Percentiles rank a stretch among this genome's conserved stretches.
Conservation (phyloP, 1,140 invertebrate genomes). For the Prorops nasuta region DNA sequence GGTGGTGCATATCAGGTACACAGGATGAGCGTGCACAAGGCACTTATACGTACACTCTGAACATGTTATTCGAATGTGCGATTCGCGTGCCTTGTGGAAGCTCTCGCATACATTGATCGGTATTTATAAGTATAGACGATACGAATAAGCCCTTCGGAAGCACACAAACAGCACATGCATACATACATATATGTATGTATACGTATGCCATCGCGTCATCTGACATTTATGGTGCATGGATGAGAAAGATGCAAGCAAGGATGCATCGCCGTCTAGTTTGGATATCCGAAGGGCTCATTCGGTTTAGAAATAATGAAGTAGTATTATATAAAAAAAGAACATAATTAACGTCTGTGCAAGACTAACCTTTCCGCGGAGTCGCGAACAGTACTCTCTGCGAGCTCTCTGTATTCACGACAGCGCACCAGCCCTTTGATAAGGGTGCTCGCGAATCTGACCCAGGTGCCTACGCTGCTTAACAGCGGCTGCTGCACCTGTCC, state of each 20-base stretch:
- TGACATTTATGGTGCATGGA: no score
- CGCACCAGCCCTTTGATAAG: constrained; percentile 87
- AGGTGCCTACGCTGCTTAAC: constrained; percentile 75
- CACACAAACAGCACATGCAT: no score
- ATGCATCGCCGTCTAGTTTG: not conserved
- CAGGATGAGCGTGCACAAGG: constrained; percentile 24
- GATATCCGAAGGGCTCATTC: not conserved
- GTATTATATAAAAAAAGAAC: constrained; percentile 30
- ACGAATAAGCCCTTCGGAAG: not conserved
- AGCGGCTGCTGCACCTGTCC: constrained; percentile 71
- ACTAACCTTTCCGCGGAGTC: constrained; percentile 54
- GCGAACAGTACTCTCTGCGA: constrained; percentile 34
- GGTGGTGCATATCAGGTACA: constrained; percentile 51
- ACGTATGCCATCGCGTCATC: no score
- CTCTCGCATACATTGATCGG: constrained; percentile 27
- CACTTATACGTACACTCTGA: constrained; percentile 9
- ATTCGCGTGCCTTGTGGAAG: constrained; percentile 8
- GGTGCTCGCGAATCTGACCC: constrained; percentile 85
- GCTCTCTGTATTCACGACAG: constrained; percentile 63
- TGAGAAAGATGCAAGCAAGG: no score
- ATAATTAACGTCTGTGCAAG: constrained; percentile 41
- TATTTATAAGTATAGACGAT: no score
- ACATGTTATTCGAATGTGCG: no score
- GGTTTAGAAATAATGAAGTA: constrained; percentile 12
- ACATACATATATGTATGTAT: no score